Base-by-base conservation (phyloP, 1,140 invertebrate genomes). In the Drosophila navojoa region DNA sequence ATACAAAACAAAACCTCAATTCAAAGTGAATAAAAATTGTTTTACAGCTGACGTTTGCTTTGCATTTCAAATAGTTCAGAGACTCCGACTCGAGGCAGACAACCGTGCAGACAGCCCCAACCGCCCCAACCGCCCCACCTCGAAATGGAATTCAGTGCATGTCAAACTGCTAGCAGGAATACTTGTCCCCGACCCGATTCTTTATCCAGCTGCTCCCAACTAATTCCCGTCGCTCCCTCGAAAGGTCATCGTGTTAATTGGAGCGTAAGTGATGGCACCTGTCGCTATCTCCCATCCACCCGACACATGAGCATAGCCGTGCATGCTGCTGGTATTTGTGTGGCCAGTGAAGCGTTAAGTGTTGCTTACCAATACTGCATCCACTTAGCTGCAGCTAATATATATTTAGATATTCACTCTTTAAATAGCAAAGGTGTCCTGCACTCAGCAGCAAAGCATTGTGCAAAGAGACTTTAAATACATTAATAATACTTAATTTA, bases 21-120 rank as follows among this genome's bases (percentile, higher is more conserved):
- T 80, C 84, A 84, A 89, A 89, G 77, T 89, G 84, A 89, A 89
- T 89, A 84, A 89, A 89, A 89, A 89, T 89, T 89, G 84, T 89
- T 89, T 89, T 89, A 89, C 84, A 84, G 79, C 84, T 89, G 84
- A 77, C 79, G 60, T 82, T 86, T 84, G 85, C 84, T 80, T 89
- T 89, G 84, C 86, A 89, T 89, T 89, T 89, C 77, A 89, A 89
- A 89, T 84, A 71, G 80, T 66, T 74, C 52, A 67, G 57, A 61
- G 66, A 54, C 66, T 52, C 42, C 11, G 11, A 50, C 25, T 27
- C 22, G 57, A 50, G 16, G 6, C 62, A 68, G 63, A 44, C 58
- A 62, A 49, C 61, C 63, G 54, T 13, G 57, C 55, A 53, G 57
- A 13, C 9, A 35, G 19, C 19, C 35, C 38, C 9, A n/a, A 5